Base-by-base conservation (phyloP, 2,797 vertebrate genomes). In the Pangasius krempfi region DNA sequence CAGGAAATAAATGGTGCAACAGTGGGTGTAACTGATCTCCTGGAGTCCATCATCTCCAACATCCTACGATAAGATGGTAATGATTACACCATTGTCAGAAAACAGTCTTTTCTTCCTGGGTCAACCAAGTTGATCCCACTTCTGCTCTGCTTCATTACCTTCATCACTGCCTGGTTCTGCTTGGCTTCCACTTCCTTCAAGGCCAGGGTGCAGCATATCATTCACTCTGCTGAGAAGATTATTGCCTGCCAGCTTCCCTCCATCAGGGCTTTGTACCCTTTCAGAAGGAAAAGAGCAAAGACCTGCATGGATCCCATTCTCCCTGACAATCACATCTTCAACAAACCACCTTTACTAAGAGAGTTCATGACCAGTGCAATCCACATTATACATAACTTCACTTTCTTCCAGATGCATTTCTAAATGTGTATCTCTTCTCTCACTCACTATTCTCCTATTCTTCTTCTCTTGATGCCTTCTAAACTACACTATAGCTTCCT, bases 151-250 rank as follows among this genome's bases (percentile, higher is more conserved):
- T 30, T 54, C 52, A 9, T 85, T 85, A 68, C 44, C 47, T 52
- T 20, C 60, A 47, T 85, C 47, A 85, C 83, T 85, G 64, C 54
- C 62, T 37, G 83, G 16, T 56, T 54, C 47, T 8, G 6, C 58
- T 54, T 72, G 64, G 50, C 30, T 72, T 72, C 58, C 30, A 40
- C 52, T 56, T 40, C 25, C 33, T 56, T 37, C 52, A 56, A 37
- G 60, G 18, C 50, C 22, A 73, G 12, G 50, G 66, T 85, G 84
- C 30, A 72, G 30, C 3, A 70, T 85, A 68, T 73, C 50, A 72
- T 85, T 54, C 68, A 73, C 68, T 25, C 33, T 58, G 20, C 84
- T 73, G 50, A 56, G 84, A 85, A 85, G 68, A 50, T 85, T 30
- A 72, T 33, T 85, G 20, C 47, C 68, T 72, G 50, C 52, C 64